Evolutionary conservation across 1,140 invertebrate genomes (phyloP).

Genomic region (Drosophila burlai): DNA sequence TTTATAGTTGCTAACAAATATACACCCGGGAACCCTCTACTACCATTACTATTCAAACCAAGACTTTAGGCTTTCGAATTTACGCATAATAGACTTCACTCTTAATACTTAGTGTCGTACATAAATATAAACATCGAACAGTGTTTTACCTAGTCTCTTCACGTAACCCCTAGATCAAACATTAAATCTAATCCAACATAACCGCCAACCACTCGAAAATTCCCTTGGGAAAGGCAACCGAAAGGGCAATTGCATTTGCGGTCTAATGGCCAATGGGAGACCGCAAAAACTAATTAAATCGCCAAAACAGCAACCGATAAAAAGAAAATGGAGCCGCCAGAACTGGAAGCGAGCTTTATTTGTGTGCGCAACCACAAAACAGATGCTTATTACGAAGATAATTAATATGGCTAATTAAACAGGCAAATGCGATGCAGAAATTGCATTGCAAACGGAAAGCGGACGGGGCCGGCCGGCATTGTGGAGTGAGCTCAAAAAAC

Average conservation of each 20-base stretch:
- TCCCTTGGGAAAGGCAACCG: neutral
- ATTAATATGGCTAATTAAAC: conserved; percentile 79
- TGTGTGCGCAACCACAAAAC: conserved; percentile 57
- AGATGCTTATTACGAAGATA: conserved; percentile 64
- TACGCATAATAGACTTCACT: neutral
- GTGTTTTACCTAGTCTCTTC: too few relatives aligned
- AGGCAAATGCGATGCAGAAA: conserved; percentile 53
- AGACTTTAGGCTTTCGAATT: neutral
- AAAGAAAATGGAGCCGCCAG: conserved; percentile 55
- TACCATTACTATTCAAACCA: neutral
- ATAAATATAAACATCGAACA: neutral
- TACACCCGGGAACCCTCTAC: neutral
- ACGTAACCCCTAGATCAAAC: neutral
- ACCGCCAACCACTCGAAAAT: neutral
- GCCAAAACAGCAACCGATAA: conserved; percentile 37
- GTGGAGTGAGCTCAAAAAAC: conserved; percentile 30
- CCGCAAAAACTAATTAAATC: conserved; percentile 69
- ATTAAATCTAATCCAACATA: neutral
- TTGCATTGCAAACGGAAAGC: conserved; percentile 39
- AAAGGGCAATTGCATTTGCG: conserved; percentile 33
- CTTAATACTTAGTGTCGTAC: neutral
- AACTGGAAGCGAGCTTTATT: conserved; percentile 68
- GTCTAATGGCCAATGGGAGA: conserved; percentile 29
- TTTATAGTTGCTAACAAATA: too few relatives aligned
- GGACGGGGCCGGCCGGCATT: neutral